These are phyloP conservation scores for Agrochola lota DNA, from an alignment of 2,888 invertebrate species.

Conservation along the genomic window DNA sequence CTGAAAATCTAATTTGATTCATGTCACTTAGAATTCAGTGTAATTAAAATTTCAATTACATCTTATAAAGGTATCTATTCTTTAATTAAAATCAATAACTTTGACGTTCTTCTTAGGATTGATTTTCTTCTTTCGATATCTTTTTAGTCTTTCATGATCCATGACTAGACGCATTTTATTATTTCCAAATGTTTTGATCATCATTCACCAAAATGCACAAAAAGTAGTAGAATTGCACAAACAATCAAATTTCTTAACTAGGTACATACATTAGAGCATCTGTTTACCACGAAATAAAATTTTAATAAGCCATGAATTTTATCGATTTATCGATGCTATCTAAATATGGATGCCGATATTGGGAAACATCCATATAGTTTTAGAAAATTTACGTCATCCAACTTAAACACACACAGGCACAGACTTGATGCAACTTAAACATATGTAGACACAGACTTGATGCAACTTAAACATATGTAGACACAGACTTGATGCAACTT, in stretches of 20 bases:
- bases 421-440: neutral
- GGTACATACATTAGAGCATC: conserved; percentile 6
- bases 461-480: neutral
- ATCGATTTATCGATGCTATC: conserved; percentile 27
- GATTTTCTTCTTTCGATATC: conserved; percentile 44
- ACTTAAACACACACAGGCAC: neutral
- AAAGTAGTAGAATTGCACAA: conserved; percentile 33
- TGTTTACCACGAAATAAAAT: conserved; percentile 31
- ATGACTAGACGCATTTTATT: conserved; percentile 56
- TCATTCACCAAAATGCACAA: conserved; percentile 45
- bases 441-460: neutral
- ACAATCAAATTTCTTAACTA: conserved; percentile 8
- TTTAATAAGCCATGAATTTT: conserved; percentile 19
- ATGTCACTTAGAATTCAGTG: conserved; percentile 1
- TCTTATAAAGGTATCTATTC: neutral
- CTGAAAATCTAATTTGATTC: neutral
- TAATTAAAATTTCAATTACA: conserved; percentile 6
- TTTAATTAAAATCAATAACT: neutral
- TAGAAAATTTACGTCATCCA: conserved; percentile 12
- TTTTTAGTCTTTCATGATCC: conserved; percentile 49
- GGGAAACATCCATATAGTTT: conserved; percentile 2
- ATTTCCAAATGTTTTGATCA: conserved; percentile 33
- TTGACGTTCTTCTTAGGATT: conserved; percentile 17
- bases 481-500: neutral
- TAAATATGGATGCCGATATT: conserved; percentile 28